These are phyloP conservation scores for Cerastis leucographa DNA, from an alignment of 2,888 invertebrate species.

Conservation along the genomic window DNA sequence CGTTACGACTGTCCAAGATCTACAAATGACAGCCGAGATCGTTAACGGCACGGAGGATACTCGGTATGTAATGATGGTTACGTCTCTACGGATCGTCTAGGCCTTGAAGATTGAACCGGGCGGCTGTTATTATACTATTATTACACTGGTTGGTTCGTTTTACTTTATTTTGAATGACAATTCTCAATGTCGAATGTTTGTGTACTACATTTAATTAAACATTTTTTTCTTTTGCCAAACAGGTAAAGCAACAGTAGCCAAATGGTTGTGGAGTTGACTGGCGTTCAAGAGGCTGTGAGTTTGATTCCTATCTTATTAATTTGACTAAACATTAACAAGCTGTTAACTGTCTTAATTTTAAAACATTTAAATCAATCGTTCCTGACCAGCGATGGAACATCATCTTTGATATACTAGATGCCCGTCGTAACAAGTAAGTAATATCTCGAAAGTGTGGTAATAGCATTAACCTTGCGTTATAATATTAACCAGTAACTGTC, in stretches of 20 bases:
- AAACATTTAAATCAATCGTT: not conserved
- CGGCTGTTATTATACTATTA: not conserved
- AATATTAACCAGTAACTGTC: slow-evolving; percentile 7
- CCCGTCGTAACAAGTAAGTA: not conserved
- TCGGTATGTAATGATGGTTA: not conserved
- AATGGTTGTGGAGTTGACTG: not conserved
- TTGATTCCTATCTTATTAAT: not conserved
- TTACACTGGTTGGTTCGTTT: not conserved
- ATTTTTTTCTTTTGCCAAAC: slow-evolving; percentile 8
- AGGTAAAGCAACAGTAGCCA: slow-evolving; percentile 28
- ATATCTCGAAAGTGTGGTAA: not conserved
- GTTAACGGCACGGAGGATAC: not conserved
- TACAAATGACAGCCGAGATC: not conserved
- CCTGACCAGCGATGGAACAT: no score
- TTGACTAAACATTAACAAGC: no score
- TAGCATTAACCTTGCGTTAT: not conserved
- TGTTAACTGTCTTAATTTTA: no score
- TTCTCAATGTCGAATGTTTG: not conserved
- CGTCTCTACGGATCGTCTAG: not conserved
- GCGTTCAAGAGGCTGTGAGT: slow-evolving; percentile 12
- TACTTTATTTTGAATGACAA: not conserved
- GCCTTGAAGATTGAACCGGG: not conserved
- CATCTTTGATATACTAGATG: no score
- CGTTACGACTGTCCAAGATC: not conserved
- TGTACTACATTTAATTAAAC: not conserved